Percentiles rank a stretch among this genome's conserved stretches.
Evolutionary conservation across 2,797 vertebrate genomes (phyloP).

Genomic region (Furcifer pardalis): DNA sequence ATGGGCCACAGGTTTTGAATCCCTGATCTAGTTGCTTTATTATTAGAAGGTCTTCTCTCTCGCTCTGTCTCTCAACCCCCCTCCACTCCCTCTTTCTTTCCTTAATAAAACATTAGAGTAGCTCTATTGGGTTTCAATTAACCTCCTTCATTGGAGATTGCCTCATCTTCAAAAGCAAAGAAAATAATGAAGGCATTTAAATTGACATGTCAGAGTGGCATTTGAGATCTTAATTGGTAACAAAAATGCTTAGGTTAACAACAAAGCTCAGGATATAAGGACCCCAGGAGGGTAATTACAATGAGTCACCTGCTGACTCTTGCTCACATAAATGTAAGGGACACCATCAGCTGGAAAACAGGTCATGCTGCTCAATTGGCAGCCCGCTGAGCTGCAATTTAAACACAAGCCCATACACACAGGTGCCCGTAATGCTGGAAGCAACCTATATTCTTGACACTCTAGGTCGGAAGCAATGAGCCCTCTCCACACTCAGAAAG

Average conservation of each 20-base stretch:
- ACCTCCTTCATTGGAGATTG: slow-evolving; percentile 71
- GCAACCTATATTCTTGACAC: not conserved
- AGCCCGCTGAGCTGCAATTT: fast-evolving
- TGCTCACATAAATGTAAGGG: slow-evolving; percentile 36
- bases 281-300: slow-evolving; percentile 56
- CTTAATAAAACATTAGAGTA: slow-evolving; percentile 74
- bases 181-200: slow-evolving; percentile 70
- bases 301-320: slow-evolving; percentile 42
- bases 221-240: slow-evolving; percentile 55
- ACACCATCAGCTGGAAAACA: slow-evolving; percentile 42
- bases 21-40: slow-evolving; percentile 15
- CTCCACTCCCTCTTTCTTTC: slow-evolving; percentile 29
- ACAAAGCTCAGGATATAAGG: slow-evolving; percentile 43
- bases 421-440: not conserved
- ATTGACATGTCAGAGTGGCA: slow-evolving; percentile 63
- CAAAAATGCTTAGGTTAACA: slow-evolving; percentile 65
- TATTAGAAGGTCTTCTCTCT: slow-evolving; percentile 60
- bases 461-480: not conserved
- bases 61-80: too few species aligned
- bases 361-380: slow-evolving; percentile 22
- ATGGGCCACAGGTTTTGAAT: too few species aligned
- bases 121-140: slow-evolving; percentile 72
- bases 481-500: not conserved
- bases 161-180: slow-evolving; percentile 69
- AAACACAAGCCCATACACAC: not conserved